A percentile compares a stretch with the other conserved stretches of the same genome.
phyloP scores from a whole-genome alignment of 2,888 invertebrate genomes.

The Arrhopalites spinosus region DNA sequence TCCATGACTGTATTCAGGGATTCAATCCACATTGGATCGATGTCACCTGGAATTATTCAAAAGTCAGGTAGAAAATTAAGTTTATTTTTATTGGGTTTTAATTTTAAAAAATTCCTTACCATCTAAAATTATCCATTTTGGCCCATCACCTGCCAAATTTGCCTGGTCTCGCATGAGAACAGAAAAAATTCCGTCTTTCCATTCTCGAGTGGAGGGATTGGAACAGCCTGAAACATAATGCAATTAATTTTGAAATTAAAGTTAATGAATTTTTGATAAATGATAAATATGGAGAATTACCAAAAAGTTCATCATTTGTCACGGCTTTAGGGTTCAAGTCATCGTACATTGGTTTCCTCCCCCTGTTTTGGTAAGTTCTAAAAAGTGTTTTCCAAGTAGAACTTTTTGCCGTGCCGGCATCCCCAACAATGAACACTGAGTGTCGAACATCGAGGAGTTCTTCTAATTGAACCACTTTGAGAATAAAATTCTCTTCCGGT shows the following conservation, averaged over 20 bases:
- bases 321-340: constrained; percentile 92
- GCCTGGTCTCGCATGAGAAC: constrained; percentile 96
- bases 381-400: constrained; percentile 91
- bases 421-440: constrained; percentile 92
- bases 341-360: constrained; percentile 84
- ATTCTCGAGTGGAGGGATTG: constrained; percentile 93
- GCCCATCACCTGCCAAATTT: constrained; percentile 82
- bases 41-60: too few relatives aligned
- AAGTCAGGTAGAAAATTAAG: too few relatives aligned
- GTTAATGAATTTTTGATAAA: too few relatives aligned
- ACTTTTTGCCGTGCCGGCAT: constrained; percentile 93
- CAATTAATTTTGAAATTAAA: too few relatives aligned
- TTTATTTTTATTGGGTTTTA: too few relatives aligned
- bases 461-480: constrained; percentile 94
- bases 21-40: constrained; percentile 99
- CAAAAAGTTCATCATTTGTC: constrained; percentile 69
- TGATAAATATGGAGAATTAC: constrained; percentile 72
- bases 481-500: constrained; percentile 93
- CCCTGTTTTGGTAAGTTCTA: constrained; percentile 87
- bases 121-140: constrained; percentile 95
- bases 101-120: too few relatives aligned
- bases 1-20: constrained; percentile 98
- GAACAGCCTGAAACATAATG: constrained; percentile 81
- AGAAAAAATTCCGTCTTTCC: constrained; percentile 93
- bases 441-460: constrained; percentile 93